Conservation (phyloP, 1,140 invertebrate species). For the Drosophila teissieri region DNA sequence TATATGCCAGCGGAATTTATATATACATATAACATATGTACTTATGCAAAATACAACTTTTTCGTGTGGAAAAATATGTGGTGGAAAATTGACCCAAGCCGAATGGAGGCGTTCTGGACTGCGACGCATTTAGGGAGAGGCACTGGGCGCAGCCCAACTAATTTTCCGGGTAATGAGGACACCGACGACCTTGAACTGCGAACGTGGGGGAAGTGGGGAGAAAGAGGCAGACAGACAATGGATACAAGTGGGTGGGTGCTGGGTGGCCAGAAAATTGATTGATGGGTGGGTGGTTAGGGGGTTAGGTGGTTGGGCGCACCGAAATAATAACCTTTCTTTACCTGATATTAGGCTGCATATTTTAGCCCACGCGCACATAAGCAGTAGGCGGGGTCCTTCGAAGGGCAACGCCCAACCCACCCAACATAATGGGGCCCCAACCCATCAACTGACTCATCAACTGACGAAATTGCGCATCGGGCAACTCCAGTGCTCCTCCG, state of each 20-base stretch:
- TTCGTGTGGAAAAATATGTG: conserved; percentile 6
- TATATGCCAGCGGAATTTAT: not conserved
- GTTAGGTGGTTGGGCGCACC: conserved; percentile 1
- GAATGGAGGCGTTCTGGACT: conserved; percentile 41
- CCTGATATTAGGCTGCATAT: conserved; percentile 30
- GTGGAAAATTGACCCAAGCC: conserved; percentile 30
- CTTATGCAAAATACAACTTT: not conserved
- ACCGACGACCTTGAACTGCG: conserved; percentile 58
- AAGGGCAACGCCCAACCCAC: conserved; percentile 11
- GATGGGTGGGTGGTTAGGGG: conserved; percentile 21
- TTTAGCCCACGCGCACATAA: conserved; percentile 22
- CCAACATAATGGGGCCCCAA: conserved; percentile 9
- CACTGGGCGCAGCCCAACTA: conserved; percentile 37
- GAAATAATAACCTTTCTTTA: conserved; percentile 10
- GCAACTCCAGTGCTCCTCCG: not conserved
- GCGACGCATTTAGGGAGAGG: conserved; percentile 57
- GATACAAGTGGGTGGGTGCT: not conserved
- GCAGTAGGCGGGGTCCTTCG: conserved; percentile 1
- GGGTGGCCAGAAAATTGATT: conserved; percentile 26
- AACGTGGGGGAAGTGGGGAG: not conserved
- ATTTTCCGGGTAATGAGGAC: conserved; percentile 53
- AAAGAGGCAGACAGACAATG: conserved; percentile 17
- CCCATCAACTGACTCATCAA: conserved; percentile 58
- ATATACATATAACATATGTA: no score
- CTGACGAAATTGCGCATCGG: conserved; percentile 68